Conservation (phyloP, 2,888 invertebrate species). For the Oithona nana region DNA sequence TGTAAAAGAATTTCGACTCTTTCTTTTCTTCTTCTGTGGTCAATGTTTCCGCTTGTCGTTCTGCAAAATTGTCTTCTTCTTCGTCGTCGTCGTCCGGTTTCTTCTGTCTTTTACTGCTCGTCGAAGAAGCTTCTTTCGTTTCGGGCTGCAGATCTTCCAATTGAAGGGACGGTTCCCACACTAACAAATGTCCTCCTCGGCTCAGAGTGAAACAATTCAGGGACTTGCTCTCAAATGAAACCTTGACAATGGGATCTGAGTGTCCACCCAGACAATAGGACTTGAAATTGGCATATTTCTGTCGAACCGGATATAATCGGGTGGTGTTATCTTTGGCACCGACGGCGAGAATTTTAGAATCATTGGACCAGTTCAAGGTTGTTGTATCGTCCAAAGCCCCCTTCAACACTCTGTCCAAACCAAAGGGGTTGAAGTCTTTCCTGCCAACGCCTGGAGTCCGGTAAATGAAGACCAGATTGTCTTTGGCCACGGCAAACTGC, state of each 20-base stretch:
- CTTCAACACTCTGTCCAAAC: constrained; percentile 59
- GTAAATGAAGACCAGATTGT: constrained; percentile 64
- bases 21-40: neutral
- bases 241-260: constrained; percentile 58
- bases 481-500: constrained; percentile 75
- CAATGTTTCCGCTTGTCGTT: constrained; percentile 24
- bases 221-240: constrained; percentile 68
- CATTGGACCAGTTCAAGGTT: constrained; percentile 76
- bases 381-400: constrained; percentile 65
- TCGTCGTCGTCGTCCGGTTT: constrained; percentile 25
- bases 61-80: constrained; percentile 22
- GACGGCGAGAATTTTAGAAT: constrained; percentile 67
- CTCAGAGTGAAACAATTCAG: constrained; percentile 56
- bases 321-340: constrained; percentile 79
- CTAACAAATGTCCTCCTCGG: constrained; percentile 58
- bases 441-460: constrained; percentile 58
- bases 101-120: constrained; percentile 24
- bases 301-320: constrained; percentile 48
- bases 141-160: constrained; percentile 25
- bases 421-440: constrained; percentile 69
- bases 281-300: constrained; percentile 51
- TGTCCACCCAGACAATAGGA: constrained; percentile 62
- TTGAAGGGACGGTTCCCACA: constrained; percentile 68
- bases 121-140: constrained; percentile 19
- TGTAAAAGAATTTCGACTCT: constrained; percentile 32